Evolutionary conservation across 2,113 vertebrate species (phyloP), one percentile per base, ranked within the genome.

Genomic region (Uria lomvia): DNA sequence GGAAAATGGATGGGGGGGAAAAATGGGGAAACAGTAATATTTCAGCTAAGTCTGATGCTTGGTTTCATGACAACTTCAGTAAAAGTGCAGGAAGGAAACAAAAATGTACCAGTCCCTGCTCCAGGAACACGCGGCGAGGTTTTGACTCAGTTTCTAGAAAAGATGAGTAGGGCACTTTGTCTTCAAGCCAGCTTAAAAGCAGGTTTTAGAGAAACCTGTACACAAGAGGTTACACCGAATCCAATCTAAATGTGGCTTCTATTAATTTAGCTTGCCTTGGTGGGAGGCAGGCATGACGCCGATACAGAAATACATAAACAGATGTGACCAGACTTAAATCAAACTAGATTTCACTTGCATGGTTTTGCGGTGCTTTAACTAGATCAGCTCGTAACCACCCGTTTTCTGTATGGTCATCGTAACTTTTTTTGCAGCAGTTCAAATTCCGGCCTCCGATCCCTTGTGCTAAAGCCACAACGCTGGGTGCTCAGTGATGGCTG

Each of bases 401-500:
- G 0, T 58, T 95, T 47, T 59, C 15, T 40, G 15, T 45, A 32
- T 8, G 8, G 70, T 23, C 47, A 60, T 65, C 19, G 0, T 32
- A 34, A 30, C 11, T 20, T 59, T 62, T 59, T 26, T 32, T 11
- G 20, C 45, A 79, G 63, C 29, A 56, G 18, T 56, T 86, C n/a
- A 34, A 62, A 70, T 34, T 50, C 53, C 20, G 49, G 22, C 29
- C 36, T 60, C 56, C 0, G 0, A 19, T 17, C 5, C 8, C 13
- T 12, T 14, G 26, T 50, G 34, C 55, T 71, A 50, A 85, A 49
- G 29, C 60, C 52, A 42, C 24, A 36, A 53, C 40, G 36, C 1
- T 1, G 6, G 24, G 26, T 52, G 58, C 43, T 67, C n/a, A 38
- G 58, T 26, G 30, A 38, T 4, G 70, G 23, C 62, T 72, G 58